Percentiles rank a stretch among this genome's conserved stretches.
These are phyloP conservation scores for Rhinolophus ferrumequinum DNA, from an alignment of 2,113 vertebrate genomes.

Conservation along the genomic window DNA sequence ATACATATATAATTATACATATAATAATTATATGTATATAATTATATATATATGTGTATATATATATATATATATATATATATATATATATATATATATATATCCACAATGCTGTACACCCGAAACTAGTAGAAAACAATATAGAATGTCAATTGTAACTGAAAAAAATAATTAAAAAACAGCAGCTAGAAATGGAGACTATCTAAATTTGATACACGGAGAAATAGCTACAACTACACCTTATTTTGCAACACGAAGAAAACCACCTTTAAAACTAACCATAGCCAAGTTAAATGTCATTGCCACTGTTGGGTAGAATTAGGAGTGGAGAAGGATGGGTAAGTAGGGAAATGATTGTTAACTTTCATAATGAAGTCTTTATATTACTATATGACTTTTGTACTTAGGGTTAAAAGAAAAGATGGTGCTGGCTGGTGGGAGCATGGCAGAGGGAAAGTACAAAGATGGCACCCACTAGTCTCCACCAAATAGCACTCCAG, in stretches of 20 bases:
- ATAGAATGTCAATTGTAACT: no score
- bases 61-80: no score
- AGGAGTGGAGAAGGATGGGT: not conserved
- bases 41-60: no score
- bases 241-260: not conserved
- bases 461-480: not conserved
- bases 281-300: not conserved
- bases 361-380: not conserved
- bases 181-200: not conserved
- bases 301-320: not conserved
- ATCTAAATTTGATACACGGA: not conserved
- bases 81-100: no score
- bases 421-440: accelerated
- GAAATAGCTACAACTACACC: not conserved
- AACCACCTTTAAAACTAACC: not conserved
- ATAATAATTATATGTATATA: no score
- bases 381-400: not conserved
- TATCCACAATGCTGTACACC: no score
- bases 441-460: not conserved
- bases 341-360: not conserved
- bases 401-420: not conserved
- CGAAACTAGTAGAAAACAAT: no score
- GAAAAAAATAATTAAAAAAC: no score
- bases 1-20: no score
- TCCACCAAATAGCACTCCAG: not conserved